Base-by-base conservation (phyloP, 2,888 invertebrate species). In the Dascillus cervinus region DNA sequence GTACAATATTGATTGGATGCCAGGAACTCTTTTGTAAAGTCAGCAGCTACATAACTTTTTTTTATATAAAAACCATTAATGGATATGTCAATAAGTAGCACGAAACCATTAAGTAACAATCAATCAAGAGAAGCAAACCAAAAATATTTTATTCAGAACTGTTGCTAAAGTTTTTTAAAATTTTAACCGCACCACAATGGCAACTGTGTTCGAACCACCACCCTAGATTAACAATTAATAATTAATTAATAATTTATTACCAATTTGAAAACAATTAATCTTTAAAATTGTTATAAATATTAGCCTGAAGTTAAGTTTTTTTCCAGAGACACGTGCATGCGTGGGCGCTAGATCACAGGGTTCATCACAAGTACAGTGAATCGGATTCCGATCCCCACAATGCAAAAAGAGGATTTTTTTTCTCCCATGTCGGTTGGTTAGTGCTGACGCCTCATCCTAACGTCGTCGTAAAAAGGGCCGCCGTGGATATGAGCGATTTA, bases 381-480 rank as follows among this genome's bases (percentile, higher is more conserved):
- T 85, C 88, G 0, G 82, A 84, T 37, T 82, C 88, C 0, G 90
- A 90, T 60, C 85, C 85, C 0, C 85, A 86, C 56, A 84, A 90
- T 62, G 81, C 84, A 2, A 75, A 80, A 26, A 70, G 89, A 21
- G 94, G 94, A 6, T 65, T 65, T 39, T 56, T 60, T 69, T 94
- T 92, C 60, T 79, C 92, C 1, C 94, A 94, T 59, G 82, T 94
- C 4, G 94, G 92, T 4, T 94, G 94, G 94, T 67, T 94, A 22
- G 76, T 92, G 29, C 69, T 82, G 0, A 84, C 85, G 0, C 89
- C 91, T 0, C 92, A 86, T 58, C 86, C 86, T 0, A 74, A 79
- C 2, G 86, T 85, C 0, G 75, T 77, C 9, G 72, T 73, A 44
- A 77, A 83, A 46, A 69, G 85, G 17, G 68, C 70, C 14, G 73